Percentiles rank a stretch among this genome's conserved stretches.
phyloP scores from a whole-genome alignment of 2,888 invertebrate genomes.

The Agrotis segetum region DNA sequence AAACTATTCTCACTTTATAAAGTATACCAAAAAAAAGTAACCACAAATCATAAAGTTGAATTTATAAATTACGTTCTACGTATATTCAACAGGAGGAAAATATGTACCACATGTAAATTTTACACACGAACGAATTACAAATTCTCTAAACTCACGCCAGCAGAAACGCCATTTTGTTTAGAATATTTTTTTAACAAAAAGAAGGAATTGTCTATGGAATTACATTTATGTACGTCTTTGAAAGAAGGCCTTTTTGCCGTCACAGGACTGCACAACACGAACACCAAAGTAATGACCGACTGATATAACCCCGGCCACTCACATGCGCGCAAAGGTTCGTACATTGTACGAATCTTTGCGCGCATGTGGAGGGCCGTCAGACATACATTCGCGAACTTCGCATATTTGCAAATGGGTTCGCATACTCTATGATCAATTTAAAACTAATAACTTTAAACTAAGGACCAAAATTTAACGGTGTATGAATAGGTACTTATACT shows the following conservation, averaged over 20 bases:
- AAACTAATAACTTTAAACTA: too few species aligned
- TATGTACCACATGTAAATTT: conserved; percentile 31
- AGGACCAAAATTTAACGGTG: too few species aligned
- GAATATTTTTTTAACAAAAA: background rate
- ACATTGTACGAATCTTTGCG: too few species aligned
- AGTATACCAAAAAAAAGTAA: conserved; percentile 22
- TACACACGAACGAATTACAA: conserved; percentile 43
- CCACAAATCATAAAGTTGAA: conserved; percentile 26
- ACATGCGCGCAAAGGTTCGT: too few species aligned
- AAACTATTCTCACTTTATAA: conserved; percentile 20
- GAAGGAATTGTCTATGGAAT: conserved; percentile 1
- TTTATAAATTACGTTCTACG: conserved; percentile 15
- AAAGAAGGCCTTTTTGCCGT: background rate
- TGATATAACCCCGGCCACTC: too few species aligned
- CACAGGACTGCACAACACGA: too few species aligned
- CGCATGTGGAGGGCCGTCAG: too few species aligned
- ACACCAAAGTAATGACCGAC: too few species aligned
- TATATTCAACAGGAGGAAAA: conserved; percentile 7
- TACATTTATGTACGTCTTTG: background rate
- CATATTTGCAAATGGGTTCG: too few species aligned
- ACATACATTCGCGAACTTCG: too few species aligned
- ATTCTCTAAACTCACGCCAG: conserved; percentile 54
- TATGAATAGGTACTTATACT: too few species aligned
- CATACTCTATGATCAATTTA: too few species aligned
- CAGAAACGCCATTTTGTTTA: conserved; percentile 75